A percentile compares a stretch with the other conserved stretches of the same genome.
Evolutionary conservation across 2,113 vertebrate genomes (phyloP).

Genomic region (Brienomyrus brachyistius): DNA sequence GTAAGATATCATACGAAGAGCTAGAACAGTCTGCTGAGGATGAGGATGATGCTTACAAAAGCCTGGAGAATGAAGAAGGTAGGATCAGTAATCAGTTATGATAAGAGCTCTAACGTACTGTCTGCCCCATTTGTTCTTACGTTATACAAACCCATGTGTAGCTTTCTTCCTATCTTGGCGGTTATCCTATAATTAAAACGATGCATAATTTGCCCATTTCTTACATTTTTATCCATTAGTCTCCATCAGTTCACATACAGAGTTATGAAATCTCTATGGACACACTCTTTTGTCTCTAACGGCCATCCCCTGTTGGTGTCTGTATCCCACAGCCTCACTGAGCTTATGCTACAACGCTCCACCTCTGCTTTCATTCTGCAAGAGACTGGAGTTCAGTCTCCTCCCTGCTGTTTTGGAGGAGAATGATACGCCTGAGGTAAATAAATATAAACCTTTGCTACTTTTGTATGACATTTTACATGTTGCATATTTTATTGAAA

Average conservation of each 20-base stretch:
- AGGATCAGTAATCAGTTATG: not conserved
- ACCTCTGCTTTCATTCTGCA: not conserved
- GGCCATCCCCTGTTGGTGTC: not conserved
- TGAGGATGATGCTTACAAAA: not conserved
- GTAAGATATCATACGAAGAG: not conserved
- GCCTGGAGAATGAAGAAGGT: not conserved
- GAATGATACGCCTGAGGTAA: not conserved
- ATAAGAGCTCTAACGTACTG: not conserved
- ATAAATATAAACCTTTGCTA: not conserved
- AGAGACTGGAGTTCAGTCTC: not conserved
- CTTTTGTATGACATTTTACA: not conserved
- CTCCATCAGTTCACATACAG: not conserved
- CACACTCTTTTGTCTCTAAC: not conserved
- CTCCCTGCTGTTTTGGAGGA: not conserved
- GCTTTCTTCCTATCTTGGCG: not conserved
- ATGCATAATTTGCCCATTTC: not conserved
- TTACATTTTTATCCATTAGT: not conserved
- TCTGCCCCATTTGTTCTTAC: not conserved
- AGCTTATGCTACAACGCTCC: not conserved
- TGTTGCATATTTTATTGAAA: not conserved
- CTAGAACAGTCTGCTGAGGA: not conserved
- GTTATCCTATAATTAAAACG: not conserved
- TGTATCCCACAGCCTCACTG: not conserved
- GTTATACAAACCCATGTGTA: not conserved
- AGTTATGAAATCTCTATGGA: not conserved